A percentile compares a stretch with the other conserved stretches of the same genome.
phyloP scores from a whole-genome alignment of 1,140 invertebrate species.

The Chelonus insularis region DNA sequence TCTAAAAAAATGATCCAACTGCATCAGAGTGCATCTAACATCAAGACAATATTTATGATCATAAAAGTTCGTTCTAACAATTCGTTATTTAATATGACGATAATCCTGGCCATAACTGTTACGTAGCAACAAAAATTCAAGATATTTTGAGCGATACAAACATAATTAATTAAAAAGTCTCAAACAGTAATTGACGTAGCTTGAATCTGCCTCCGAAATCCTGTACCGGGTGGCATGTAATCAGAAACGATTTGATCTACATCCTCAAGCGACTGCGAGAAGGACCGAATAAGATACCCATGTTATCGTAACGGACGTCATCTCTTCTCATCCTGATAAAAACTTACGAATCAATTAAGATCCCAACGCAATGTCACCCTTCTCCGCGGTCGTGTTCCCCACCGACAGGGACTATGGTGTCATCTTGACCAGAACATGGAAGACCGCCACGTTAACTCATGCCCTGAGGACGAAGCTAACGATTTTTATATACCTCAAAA shows the following conservation, averaged over 20 bases:
- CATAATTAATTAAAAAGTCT: conserved; percentile 1
- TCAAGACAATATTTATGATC: too few species aligned
- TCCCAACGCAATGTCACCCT: neutral
- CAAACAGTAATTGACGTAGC: neutral
- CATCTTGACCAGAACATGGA: conserved; percentile 6
- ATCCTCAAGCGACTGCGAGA: neutral
- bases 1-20: too few species aligned
- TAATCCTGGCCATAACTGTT: neutral
- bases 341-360: conserved; percentile 49
- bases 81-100: too few species aligned
- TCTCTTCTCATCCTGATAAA: conserved; percentile 43
- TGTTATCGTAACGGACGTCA: conserved; percentile 34
- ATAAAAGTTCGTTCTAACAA: too few species aligned
- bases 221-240: conserved; percentile 1
- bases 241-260: conserved; percentile 14
- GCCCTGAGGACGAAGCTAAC: conserved; percentile 11
- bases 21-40: too few species aligned
- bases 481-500: conserved; percentile 28
- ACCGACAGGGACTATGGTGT: neutral
- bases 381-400: neutral
- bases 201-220: conserved; percentile 1
- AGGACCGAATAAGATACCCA: neutral
- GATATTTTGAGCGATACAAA: neutral
- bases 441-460: conserved; percentile 5
- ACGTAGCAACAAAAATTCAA: neutral